Base-by-base conservation (phyloP, 1,140 invertebrate species). In the Drosophila prosaltans region DNA sequence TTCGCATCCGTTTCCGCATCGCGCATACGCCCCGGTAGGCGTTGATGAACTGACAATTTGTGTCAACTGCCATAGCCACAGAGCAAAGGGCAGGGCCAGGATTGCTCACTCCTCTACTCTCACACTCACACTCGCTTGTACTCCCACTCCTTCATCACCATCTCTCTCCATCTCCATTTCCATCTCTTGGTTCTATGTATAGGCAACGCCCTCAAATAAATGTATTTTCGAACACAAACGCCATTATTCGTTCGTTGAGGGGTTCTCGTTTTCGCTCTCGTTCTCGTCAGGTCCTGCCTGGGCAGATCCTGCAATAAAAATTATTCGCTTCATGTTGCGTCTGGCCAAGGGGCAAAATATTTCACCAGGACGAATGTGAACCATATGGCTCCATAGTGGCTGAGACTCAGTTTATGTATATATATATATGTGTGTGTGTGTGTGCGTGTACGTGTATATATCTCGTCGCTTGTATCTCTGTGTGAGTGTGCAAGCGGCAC, bases 1-100 rank as follows among this genome's bases (percentile, higher is more conserved):
- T 64, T 48, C 58, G 28, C 26, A 45, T 55, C 21, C 36, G 30
- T 24, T 45, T 65, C 32, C 79, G 79, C 58, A 88, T 82, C 67
- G 77, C 84, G 65, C 77, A 89, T 80, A 80, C 83, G 80, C 71
- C 51, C 80, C 80, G 78, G 84, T 89, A 89, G 84, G 84, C 84
- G 84, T 89, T 89, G 84, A 89, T 89, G 84, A 89, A 89, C 84
- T 89, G 84, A 89, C 84, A 89, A 89, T 89, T 89, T 89, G 84
- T 89, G 84, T 89, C 84, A 89, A 89, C 84, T 88, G 84, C 71
- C 74, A 30, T 68, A 58, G 84, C 84, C 80, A 66, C 83, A 74
- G 75, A 79, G 83, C 73, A 88, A 81, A 82, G 80, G 76, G 76
- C 82, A 78, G 58, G 58, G 57, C 10, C 51, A 59, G 36, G 36